A percentile compares a stretch with the other conserved stretches of the same genome.
Conservation (phyloP, 2,113 vertebrate genomes). For the Bambusicola thoracicus region DNA sequence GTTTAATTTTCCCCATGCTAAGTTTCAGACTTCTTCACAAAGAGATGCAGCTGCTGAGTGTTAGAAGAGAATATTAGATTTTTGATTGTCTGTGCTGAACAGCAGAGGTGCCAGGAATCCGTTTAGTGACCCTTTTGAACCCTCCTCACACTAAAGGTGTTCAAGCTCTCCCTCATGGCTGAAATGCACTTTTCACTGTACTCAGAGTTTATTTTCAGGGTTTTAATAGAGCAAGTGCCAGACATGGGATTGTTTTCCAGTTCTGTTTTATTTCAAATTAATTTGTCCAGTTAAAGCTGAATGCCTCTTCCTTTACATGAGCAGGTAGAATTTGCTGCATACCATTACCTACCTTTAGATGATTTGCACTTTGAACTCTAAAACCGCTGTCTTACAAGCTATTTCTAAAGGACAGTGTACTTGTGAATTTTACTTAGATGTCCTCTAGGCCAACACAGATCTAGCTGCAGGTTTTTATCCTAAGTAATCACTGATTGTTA, state of each 20-base stretch:
- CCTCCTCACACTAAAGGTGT: background rate
- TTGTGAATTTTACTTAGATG: background rate
- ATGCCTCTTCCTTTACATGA: background rate
- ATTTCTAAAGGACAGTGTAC: background rate
- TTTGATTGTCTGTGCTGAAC: slow-evolving; percentile 60
- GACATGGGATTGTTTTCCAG: background rate
- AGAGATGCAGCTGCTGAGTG: slow-evolving; percentile 45
- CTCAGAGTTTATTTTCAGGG: slow-evolving; percentile 21
- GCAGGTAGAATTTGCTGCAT: background rate
- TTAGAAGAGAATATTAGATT: slow-evolving; percentile 58
- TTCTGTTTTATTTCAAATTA: background rate
- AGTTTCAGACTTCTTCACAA: slow-evolving; percentile 28
- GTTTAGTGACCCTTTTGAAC: slow-evolving; percentile 22
- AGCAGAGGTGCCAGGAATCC: slow-evolving; percentile 5
- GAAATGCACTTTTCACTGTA: background rate
- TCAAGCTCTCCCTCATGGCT: background rate
- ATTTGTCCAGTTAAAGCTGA: background rate
- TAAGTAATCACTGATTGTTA: background rate
- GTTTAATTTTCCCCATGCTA: slow-evolving; percentile 60
- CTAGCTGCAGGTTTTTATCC: background rate
- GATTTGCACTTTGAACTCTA: background rate
- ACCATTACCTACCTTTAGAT: background rate
- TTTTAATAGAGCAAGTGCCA: slow-evolving; percentile 32
- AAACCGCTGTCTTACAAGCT: background rate
- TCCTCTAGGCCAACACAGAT: background rate